Conservation (phyloP, 2,113 vertebrate species). For the Phylloscopus whistleri region DNA sequence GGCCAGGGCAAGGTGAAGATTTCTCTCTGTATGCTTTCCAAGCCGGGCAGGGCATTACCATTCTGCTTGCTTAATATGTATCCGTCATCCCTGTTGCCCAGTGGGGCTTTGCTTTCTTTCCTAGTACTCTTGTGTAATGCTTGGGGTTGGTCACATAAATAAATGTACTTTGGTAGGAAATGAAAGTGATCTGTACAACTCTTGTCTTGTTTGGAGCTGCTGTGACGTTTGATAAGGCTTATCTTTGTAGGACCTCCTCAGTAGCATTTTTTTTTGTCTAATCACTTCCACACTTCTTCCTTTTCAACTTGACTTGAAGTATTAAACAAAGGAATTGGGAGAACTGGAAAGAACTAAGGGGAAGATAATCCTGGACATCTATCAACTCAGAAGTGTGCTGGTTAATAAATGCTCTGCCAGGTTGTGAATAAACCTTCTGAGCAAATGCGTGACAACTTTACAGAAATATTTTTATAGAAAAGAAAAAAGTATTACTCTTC, state of each 20-base stretch:
- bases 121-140: not conserved
- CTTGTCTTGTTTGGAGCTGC: not conserved
- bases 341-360: not conserved
- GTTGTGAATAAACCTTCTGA: not conserved
- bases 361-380: not conserved
- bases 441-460: not conserved
- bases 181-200: not conserved
- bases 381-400: not conserved
- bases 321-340: not conserved
- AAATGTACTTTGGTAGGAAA: not conserved
- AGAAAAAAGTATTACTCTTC: not conserved
- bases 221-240: constrained; percentile 38
- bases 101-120: not conserved
- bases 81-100: rapidly evolving
- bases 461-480: not conserved
- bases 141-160: not conserved
- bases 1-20: not conserved
- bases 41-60: not conserved
- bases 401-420: not conserved
- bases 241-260: not conserved
- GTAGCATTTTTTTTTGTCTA: not conserved
- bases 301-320: constrained; percentile 13
- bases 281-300: not conserved
- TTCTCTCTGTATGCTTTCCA: not conserved
- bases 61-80: not conserved